These are phyloP conservation scores for Rana temporaria DNA, from an alignment of 2,113 vertebrate species.

Conservation along the genomic window DNA sequence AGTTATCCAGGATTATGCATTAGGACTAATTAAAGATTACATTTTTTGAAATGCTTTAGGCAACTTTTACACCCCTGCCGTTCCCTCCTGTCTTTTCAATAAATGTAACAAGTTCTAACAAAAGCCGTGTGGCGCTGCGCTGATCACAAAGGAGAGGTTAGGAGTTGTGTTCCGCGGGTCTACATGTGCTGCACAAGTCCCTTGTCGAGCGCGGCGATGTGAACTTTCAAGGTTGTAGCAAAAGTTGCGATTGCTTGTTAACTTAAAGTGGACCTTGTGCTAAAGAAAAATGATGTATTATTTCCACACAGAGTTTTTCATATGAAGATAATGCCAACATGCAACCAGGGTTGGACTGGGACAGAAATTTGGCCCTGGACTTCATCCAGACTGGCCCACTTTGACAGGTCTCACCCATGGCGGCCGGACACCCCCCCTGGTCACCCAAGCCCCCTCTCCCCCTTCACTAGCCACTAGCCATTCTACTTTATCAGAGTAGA, in stretches of 20 bases:
- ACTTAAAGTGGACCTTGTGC: neutral
- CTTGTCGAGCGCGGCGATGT: neutral
- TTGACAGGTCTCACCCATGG: too few relatives aligned
- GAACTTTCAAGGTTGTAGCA: neutral
- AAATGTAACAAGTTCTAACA: conserved; percentile 44
- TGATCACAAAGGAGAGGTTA: conserved; percentile 14
- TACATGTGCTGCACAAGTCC: neutral
- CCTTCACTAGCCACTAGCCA: too few relatives aligned
- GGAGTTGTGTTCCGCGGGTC: neutral
- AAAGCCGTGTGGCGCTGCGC: neutral
- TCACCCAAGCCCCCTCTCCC: too few relatives aligned
- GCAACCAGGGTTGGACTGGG: too few relatives aligned
- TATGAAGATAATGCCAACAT: too few relatives aligned
- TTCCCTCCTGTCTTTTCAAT: conserved; percentile 44
- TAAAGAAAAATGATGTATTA: neutral
- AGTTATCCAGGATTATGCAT: conserved; percentile 13
- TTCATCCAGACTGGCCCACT: too few relatives aligned
- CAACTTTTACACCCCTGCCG: conserved; percentile 35
- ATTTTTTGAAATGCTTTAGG: conserved; percentile 37
- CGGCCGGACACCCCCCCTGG: too few relatives aligned
- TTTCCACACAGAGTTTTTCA: too few relatives aligned
- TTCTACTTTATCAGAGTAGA: too few relatives aligned
- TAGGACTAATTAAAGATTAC: conserved; percentile 33
- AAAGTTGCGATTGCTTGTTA: neutral
- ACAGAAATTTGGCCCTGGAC: too few relatives aligned